Base-by-base conservation (phyloP, 2,113 vertebrate genomes). In the Spea multiplicata region DNA sequence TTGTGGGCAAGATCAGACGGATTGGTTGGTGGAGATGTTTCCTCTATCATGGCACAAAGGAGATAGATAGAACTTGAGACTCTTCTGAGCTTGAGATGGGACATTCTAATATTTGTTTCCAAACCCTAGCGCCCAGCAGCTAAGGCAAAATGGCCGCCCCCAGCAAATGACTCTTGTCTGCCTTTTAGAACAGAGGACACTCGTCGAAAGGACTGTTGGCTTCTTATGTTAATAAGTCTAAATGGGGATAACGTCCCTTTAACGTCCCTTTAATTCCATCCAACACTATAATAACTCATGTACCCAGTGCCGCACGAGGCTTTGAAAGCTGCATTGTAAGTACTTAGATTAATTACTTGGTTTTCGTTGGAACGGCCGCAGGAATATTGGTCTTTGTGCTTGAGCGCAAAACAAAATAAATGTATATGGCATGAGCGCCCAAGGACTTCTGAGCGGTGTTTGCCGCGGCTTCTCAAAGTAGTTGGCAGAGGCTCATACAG, bases 241-340 rank as follows among this genome's bases (percentile, higher is more conserved):
- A 30, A 61, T 14, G 57, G 57, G 57, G 8, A 61, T 10, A 12
- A 5, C 14, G 57, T n/a, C 57, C 57, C 57, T 61, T 14, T 10
- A 12, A 5, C 14, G 57, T n/a, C 57, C 57, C 57, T 61, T 14
- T 61, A 61, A 61, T 12, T n/a, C 9, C 14, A 9, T 61, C 8
- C 8, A n/a, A 61, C 9, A 12, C 57, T 13, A n/a, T 13, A 61
- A 9, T 14, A 61, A 12, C 8, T 13, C 8, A 61, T 61, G 57
- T 61, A 12, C 57, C 57, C 57, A 61, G 5, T 1, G 10, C 8
- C 1, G 57, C 13, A 10, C 14, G 14, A 61, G 8, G 13, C 17
- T 65, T 65, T 65, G 17, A 65, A 5, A 65, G 62, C 14, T 5
- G 57, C 57, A 65, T 65, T 65, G 12, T 68, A 70, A 70, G n/a